Evolutionary conservation across 2,888 invertebrate genomes (phyloP).

Genomic region (Oasisia sp.): DNA sequence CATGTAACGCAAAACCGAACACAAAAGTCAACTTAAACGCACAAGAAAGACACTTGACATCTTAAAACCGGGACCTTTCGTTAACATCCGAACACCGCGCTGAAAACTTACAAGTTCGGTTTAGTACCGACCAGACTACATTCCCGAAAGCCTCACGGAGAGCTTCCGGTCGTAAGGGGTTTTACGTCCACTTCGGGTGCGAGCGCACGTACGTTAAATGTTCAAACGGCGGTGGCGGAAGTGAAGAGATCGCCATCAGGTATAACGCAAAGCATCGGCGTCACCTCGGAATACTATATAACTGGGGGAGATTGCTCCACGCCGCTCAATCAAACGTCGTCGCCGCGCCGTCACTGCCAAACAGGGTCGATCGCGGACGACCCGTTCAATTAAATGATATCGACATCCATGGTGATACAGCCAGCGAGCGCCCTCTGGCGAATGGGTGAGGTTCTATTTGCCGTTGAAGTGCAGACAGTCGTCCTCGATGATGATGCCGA

Average conservation of each 20-base stretch:
- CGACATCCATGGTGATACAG: neutral
- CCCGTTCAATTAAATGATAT: neutral
- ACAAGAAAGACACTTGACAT: neutral
- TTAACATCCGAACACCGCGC: neutral
- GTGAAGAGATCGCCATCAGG: neutral
- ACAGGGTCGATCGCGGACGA: neutral
- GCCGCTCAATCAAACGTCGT: neutral
- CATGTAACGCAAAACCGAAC: neutral
- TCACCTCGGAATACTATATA: neutral
- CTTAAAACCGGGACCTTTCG: constrained; percentile 10
- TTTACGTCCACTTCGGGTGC: neutral
- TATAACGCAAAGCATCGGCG: neutral
- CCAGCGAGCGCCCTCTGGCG: neutral
- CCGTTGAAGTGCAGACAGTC: constrained; percentile 18
- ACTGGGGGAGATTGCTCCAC: neutral
- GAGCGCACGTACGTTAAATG: neutral
- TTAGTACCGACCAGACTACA: neutral
- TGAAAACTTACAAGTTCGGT: neutral
- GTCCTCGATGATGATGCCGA: constrained; percentile 25
- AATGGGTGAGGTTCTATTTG: neutral
- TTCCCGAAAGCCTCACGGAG: neutral
- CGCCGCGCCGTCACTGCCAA: neutral
- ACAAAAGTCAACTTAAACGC: neutral
- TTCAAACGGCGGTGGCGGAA: neutral
- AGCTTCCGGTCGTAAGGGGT: neutral